Conservation (phyloP, 2,113 vertebrate species). For the Strix aluco region DNA sequence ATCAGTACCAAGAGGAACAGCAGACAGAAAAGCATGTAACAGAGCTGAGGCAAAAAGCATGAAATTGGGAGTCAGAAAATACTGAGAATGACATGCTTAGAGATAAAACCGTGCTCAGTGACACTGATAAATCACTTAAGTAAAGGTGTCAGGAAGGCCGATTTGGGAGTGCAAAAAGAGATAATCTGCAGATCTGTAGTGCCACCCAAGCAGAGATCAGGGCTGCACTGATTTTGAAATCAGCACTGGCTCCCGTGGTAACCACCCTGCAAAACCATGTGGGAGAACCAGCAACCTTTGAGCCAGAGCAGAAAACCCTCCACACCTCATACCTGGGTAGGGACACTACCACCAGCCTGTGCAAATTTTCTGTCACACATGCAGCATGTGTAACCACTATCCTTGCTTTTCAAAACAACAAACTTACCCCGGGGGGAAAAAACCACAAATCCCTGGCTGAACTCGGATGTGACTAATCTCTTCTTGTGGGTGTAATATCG, state of each 20-base stretch:
- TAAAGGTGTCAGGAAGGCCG: not conserved
- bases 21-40: not conserved
- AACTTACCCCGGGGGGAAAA: not conserved
- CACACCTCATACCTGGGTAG: too few species aligned
- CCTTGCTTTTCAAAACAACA: not conserved
- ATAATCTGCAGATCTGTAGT: not conserved
- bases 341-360: too few species aligned
- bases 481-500: not conserved
- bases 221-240: not conserved
- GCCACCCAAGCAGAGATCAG: not conserved
- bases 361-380: not conserved
- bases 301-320: not conserved
- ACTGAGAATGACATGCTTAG: not conserved
- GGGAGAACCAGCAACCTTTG: not conserved
- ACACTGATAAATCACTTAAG: not conserved
- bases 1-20: not conserved
- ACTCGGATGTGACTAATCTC: not conserved
- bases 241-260: accelerated
- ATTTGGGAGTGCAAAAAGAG: not conserved
- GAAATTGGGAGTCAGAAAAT: not conserved
- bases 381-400: not conserved
- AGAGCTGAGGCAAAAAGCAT: not conserved
- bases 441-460: not conserved
- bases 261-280: accelerated
- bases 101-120: not conserved